Evolutionary conservation across 2,888 invertebrate genomes (phyloP).

Genomic region (Cephonodes hylas): DNA sequence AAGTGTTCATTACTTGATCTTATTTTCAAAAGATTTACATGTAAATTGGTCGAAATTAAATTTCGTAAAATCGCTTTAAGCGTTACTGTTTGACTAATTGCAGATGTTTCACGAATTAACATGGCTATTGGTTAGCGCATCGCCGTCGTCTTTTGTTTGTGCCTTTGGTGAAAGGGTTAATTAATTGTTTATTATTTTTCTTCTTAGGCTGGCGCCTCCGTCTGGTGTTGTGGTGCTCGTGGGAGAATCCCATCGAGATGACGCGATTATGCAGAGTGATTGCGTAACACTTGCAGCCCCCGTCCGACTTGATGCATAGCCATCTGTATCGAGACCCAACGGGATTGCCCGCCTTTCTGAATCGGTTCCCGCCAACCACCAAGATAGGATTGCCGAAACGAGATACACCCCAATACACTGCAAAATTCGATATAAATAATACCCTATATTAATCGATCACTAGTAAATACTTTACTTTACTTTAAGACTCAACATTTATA

Average conservation of each 20-base stretch:
- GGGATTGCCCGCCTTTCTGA: constrained; percentile 41
- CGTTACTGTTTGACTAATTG: neutral
- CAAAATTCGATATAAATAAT: constrained; percentile 44
- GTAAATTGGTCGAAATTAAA: neutral
- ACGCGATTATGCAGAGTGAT: constrained; percentile 46
- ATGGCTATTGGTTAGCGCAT: neutral
- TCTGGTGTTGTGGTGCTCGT: constrained; percentile 44
- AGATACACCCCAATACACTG: constrained; percentile 63
- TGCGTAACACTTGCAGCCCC: constrained; percentile 58
- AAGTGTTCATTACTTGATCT: too few species aligned
- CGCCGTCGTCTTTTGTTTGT: neutral
- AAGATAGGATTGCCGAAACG: constrained; percentile 64
- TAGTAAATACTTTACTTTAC: too few species aligned
- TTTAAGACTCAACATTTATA: too few species aligned
- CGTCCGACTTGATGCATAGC: constrained; percentile 70
- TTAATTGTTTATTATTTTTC: neutral
- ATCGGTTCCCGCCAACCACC: constrained; percentile 57
- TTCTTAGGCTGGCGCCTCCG: constrained; percentile 23
- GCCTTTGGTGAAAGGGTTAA: neutral
- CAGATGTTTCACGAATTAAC: neutral
- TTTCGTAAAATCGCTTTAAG: neutral
- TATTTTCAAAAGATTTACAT: too few species aligned
- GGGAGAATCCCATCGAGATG: constrained; percentile 44
- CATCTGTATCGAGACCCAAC: constrained; percentile 38
- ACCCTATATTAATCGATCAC: too few species aligned